Evolutionary conservation across 2,113 vertebrate species (phyloP).

Genomic region (Phylloscopus trochiloides): DNA sequence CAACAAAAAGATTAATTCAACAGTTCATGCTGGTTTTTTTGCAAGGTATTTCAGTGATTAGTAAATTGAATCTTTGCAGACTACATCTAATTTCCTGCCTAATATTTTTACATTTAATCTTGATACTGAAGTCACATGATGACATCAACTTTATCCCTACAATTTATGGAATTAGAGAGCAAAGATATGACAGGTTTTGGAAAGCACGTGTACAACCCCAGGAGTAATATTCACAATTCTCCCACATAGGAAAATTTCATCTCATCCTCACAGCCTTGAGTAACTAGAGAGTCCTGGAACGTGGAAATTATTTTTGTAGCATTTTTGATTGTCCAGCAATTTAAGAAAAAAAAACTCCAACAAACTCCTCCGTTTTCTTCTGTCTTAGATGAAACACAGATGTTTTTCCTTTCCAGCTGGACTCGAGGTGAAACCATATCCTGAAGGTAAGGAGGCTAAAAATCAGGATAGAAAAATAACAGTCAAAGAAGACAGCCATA

Average conservation of each 20-base stretch:
- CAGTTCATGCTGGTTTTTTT: neutral
- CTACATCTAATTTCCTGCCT: neutral
- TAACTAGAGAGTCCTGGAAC: accelerated
- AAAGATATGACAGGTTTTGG: neutral
- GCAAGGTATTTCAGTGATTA: neutral
- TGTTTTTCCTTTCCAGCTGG: neutral
- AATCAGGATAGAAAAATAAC: neutral
- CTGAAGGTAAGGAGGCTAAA: neutral
- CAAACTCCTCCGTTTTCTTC: neutral
- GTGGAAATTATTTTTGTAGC: neutral
- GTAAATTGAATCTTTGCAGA: neutral
- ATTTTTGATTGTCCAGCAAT: neutral
- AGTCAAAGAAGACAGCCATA: neutral
- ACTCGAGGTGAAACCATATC: neutral
- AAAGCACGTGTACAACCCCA: neutral
- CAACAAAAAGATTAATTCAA: neutral
- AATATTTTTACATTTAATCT: neutral
- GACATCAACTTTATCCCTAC: neutral
- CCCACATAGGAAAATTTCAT: neutral
- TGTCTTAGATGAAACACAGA: neutral
- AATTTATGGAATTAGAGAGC: neutral
- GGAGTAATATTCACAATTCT: neutral
- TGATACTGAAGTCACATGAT: neutral
- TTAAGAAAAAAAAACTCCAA: neutral
- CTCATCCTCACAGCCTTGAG: neutral